A percentile compares a stretch with the other conserved stretches of the same genome.
Conservation (phyloP, 2,113 vertebrate species). For the Lagopus leucura region DNA sequence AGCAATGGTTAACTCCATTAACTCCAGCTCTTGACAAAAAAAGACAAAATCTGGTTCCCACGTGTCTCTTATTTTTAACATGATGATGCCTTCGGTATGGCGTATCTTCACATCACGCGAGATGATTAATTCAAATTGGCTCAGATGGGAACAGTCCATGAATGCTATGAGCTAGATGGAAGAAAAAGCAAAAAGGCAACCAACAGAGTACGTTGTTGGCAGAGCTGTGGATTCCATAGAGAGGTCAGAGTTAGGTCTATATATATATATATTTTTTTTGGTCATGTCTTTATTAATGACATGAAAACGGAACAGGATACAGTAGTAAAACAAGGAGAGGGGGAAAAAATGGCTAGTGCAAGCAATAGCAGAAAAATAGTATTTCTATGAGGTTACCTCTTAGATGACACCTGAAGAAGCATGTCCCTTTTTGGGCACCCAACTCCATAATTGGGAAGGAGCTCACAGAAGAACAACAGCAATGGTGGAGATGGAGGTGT, state of each 20-base stretch:
- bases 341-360: neutral
- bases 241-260: conserved; percentile 29
- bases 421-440: neutral
- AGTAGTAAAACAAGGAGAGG: neutral
- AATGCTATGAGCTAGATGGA: neutral
- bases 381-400: neutral
- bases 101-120: conserved; percentile 22
- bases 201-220: neutral
- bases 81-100: neutral
- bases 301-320: neutral
- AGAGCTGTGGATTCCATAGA: conserved; percentile 22
- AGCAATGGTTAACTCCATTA: neutral
- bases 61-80: neutral
- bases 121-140: neutral
- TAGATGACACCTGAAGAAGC: neutral
- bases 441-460: neutral
- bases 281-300: neutral
- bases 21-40: neutral
- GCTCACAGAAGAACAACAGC: neutral
- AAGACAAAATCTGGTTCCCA: conserved; percentile 42
- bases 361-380: neutral
- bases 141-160: neutral
- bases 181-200: conserved; percentile 18
- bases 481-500: neutral
- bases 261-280: neutral